phyloP scores from a whole-genome alignment of 2,113 vertebrate species.

The Alces alces region DNA sequence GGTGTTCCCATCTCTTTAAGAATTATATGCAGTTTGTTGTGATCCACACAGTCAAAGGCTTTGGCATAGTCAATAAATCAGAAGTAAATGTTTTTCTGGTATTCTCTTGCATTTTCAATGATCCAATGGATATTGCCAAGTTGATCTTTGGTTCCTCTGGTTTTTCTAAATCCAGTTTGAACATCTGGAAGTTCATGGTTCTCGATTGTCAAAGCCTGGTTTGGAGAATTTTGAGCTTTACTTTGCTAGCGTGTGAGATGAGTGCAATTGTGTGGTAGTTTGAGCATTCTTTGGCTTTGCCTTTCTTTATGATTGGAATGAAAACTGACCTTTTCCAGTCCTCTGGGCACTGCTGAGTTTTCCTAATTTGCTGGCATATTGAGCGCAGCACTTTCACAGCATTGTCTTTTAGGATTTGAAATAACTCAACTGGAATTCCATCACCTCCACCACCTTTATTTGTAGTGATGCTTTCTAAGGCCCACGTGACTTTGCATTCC shows the following conservation, averaged over 20 bases:
- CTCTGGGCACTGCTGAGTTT: neutral
- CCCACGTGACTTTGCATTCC: neutral
- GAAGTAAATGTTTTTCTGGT: neutral
- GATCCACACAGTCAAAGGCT: neutral
- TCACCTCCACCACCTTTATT: neutral
- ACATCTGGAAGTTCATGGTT: neutral
- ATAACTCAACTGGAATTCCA: neutral
- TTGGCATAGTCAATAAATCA: neutral
- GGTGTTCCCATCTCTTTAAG: neutral
- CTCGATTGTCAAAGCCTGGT: neutral
- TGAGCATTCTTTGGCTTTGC: neutral
- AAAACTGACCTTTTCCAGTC: neutral
- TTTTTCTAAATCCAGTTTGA: neutral
- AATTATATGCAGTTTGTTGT: neutral
- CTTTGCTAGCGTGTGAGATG: accelerated
- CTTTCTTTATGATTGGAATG: neutral
- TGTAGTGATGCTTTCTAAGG: neutral
- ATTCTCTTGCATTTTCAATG: neutral
- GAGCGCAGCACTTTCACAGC: neutral
- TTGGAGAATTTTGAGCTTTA: neutral
- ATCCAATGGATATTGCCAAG: neutral
- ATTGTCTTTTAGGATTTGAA: neutral
- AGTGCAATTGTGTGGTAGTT: neutral
- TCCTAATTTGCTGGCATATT: neutral
- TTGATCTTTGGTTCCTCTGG: neutral